Evolutionary conservation across 1,140 invertebrate genomes (phyloP), one percentile per base, ranked within the genome.

Genomic region (Danaus melanippus): DNA sequence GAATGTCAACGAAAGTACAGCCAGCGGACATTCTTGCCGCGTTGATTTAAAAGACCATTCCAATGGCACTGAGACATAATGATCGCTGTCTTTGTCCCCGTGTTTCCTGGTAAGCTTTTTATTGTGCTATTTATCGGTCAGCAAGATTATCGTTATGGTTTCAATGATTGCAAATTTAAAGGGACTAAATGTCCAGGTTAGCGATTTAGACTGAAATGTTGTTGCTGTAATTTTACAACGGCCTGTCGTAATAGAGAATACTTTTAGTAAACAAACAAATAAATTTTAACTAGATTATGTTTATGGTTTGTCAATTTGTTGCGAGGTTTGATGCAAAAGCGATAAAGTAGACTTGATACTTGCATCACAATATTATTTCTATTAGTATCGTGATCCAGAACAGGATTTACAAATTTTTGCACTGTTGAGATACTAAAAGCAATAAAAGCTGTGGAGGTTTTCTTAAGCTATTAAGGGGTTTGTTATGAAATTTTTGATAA

Each of bases 1-100:
- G 74, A 81, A 82, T 84, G 81, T 82, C 81, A 84, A 82, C 81
- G 60, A 74, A 69, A 69, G 71, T 71, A 76, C 68, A 58, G 71
- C 66, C 71, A 71, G 60, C 49, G 63, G 69, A 54, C 10, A 47
- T 58, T 66, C 65, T 72, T 71, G 39, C 50, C 12, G 2, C 43
- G 21, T 32, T 32, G 56, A 54, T 40, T 45, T 42, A 8, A 42
- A 46, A 58, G 56, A 48, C 45, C 11, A 51, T 43, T 56, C 17
- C 64, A 50, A 59, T 66, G 65, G 49, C 21, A 32, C 21, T 32
- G 21, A 32, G 21, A 32, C 56, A 66, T 76, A 76, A 74, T 70
- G 64, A 71, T 62, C 63, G 60, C 66, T 55, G 66, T 60, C 64
- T 58, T 72, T 69, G 67, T 68, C 56, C 60, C 21, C 60, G 54